phyloP scores from a whole-genome alignment of 2,113 vertebrate genomes.

The Rostratula benghalensis region DNA sequence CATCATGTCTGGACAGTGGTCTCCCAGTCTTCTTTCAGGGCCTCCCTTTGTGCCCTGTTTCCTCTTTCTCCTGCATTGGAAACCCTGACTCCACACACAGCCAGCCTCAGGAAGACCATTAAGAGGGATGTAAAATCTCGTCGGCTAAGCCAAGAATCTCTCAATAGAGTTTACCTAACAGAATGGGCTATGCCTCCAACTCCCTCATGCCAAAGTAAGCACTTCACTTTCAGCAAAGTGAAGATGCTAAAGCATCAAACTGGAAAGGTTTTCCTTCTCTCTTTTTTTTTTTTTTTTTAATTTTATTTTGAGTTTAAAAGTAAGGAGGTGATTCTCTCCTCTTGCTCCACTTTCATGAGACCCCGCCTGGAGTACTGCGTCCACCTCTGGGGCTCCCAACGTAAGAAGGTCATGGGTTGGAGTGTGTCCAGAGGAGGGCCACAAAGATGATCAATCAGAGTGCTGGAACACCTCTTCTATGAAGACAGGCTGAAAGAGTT shows the following conservation, averaged over 20 bases:
- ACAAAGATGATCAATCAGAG: background rate
- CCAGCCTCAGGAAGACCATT: background rate
- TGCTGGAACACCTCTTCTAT: background rate
- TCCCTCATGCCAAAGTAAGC: background rate
- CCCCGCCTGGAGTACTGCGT: background rate
- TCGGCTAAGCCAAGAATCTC: background rate
- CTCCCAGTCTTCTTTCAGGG: background rate
- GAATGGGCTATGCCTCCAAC: background rate
- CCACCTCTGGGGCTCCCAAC: background rate
- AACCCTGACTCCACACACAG: background rate
- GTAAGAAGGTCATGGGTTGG: background rate
- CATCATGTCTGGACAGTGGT: background rate
- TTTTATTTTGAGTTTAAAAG: background rate
- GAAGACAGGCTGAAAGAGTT: background rate
- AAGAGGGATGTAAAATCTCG: background rate
- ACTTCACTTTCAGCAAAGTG: background rate
- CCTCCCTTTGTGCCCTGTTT: background rate
- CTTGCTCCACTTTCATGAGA: background rate
- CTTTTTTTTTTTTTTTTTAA: background rate
- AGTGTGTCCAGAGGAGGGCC: background rate
- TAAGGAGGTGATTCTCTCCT: background rate
- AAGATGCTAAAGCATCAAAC: background rate
- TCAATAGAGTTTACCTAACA: background rate
- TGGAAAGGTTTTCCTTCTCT: background rate
- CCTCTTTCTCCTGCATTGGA: background rate